phyloP scores from a whole-genome alignment of 1,140 invertebrate genomes.

The Temnothorax longispinosus region DNA sequence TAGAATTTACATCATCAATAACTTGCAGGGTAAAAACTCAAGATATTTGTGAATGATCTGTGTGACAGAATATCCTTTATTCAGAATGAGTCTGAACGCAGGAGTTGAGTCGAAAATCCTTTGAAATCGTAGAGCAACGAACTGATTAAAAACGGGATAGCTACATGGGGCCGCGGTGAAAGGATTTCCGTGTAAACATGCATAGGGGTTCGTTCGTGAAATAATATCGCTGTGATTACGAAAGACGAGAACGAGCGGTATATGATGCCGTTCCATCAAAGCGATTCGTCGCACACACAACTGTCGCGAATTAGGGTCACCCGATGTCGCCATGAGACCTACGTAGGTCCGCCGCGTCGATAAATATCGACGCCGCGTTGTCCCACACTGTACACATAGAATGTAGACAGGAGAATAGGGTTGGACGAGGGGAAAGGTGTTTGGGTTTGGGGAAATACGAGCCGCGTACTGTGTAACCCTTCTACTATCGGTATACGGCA shows the following conservation, averaged over 20 bases:
- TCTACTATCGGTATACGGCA: constrained; percentile 59
- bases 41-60: background rate
- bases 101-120: constrained; percentile 4
- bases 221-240: constrained; percentile 66
- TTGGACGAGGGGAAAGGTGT: constrained; percentile 28
- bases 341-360: constrained; percentile 60
- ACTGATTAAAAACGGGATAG: constrained; percentile 51
- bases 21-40: background rate
- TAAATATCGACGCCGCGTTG: constrained; percentile 67
- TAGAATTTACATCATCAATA: background rate
- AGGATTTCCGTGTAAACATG: constrained; percentile 49
- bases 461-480: constrained; percentile 71
- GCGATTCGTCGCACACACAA: constrained; percentile 55
- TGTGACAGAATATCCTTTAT: background rate
- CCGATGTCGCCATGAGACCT: constrained; percentile 45
- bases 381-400: constrained; percentile 29
- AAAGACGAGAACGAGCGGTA: constrained; percentile 59
- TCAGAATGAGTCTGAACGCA: background rate
- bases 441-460: constrained; percentile 72
- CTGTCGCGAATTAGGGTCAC: constrained; percentile 46
- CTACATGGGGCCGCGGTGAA: constrained; percentile 26
- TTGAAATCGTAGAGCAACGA: constrained; percentile 54
- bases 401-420: constrained; percentile 16
- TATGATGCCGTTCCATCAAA: constrained; percentile 54
- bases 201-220: constrained; percentile 40